These are phyloP conservation scores for Epinephelus fuscoguttatus DNA, from an alignment of 2,113 vertebrate species.

Conservation along the genomic window DNA sequence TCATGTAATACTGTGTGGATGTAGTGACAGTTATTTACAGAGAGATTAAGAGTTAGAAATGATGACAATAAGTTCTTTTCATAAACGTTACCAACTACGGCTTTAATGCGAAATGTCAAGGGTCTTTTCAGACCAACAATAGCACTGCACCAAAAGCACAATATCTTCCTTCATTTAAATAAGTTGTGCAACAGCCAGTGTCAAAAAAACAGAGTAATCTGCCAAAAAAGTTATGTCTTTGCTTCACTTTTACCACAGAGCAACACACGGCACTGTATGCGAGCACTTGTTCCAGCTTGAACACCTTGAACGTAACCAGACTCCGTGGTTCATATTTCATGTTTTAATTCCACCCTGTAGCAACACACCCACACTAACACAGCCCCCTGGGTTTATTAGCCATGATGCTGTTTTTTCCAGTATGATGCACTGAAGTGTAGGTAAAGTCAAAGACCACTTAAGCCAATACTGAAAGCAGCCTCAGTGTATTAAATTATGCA, in stretches of 20 bases:
- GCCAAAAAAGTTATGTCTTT: not conserved
- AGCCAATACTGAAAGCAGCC: not conserved
- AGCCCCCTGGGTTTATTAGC: not conserved
- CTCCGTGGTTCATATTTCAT: not conserved
- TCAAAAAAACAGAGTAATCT: not conserved
- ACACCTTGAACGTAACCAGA: too few species aligned
- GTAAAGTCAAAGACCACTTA: constrained; percentile 23
- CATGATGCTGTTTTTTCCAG: not conserved
- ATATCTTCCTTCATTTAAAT: not conserved
- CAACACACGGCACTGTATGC: not conserved
- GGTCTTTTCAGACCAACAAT: not conserved
- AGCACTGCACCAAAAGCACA: not conserved
- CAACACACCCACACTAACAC: not conserved
- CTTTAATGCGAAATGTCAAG: not conserved
- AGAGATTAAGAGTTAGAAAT: too few species aligned
- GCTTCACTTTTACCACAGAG: not conserved
- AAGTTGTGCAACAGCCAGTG: not conserved
- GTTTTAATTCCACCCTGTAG: not conserved
- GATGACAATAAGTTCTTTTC: too few species aligned
- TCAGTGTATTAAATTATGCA: constrained; percentile 34
- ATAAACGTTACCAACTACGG: too few species aligned
- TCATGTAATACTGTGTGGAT: too few species aligned
- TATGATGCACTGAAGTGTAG: constrained; percentile 22
- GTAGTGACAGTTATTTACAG: too few species aligned
- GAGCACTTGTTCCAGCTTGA: not conserved